A percentile compares a stretch with the other conserved stretches of the same genome.
Conservation (phyloP, 2,888 invertebrate species). For the Eristalis intricaria region DNA sequence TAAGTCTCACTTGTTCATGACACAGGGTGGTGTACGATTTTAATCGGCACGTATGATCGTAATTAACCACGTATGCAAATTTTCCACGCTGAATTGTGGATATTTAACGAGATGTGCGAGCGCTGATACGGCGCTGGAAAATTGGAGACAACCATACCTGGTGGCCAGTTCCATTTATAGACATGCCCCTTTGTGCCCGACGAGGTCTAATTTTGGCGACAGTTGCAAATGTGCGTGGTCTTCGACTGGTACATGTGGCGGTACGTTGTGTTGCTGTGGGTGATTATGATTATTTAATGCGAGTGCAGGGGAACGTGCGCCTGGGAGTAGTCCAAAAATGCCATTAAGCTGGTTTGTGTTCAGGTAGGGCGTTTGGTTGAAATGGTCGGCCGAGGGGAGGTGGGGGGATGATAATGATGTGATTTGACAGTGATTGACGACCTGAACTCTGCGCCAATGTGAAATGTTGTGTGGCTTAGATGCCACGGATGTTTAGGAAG, state of each 20-base stretch:
- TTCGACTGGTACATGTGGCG: background rate
- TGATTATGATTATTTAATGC: constrained; percentile 52
- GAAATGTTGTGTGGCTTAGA: background rate
- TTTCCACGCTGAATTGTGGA: constrained; percentile 65
- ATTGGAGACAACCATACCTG: constrained; percentile 28
- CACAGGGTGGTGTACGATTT: constrained; percentile 47
- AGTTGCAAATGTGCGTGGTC: constrained; percentile 50
- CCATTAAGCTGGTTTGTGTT: background rate
- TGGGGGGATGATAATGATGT: background rate
- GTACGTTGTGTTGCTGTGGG: background rate
- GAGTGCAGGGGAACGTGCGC: constrained; percentile 13
- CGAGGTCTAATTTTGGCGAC: constrained; percentile 63
- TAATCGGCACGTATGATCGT: constrained; percentile 73
- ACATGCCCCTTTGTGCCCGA: constrained; percentile 31
- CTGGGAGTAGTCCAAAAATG: background rate
- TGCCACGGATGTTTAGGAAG: background rate
- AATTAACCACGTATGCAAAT: constrained; percentile 74
- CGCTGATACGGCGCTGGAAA: constrained; percentile 58
- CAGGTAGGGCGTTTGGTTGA: background rate
- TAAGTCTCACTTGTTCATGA: background rate
- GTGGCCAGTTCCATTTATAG: constrained; percentile 39
- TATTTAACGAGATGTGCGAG: constrained; percentile 62
- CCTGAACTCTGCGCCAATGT: background rate
- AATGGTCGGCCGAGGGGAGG: background rate
- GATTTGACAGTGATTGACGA: background rate